Percentiles rank a stretch among this genome's conserved stretches.
These are phyloP conservation scores for Xestobium rufovillosum DNA, from an alignment of 2,888 invertebrate genomes.

Conservation along the genomic window DNA sequence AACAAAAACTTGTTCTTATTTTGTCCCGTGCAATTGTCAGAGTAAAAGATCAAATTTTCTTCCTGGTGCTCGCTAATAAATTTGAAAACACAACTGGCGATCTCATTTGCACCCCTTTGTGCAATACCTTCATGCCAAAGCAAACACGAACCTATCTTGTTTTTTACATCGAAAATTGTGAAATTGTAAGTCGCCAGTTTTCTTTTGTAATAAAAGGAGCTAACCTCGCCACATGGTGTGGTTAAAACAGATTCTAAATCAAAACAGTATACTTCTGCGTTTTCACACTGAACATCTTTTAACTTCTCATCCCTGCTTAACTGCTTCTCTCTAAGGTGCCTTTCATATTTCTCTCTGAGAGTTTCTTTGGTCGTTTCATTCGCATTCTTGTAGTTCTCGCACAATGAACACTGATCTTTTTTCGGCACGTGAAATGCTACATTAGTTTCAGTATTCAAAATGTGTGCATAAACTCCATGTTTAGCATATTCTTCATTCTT, in stretches of 20 bases:
- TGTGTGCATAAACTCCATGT: constrained; percentile 4
- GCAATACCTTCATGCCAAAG: too few relatives aligned
- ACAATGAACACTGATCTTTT: constrained; percentile 7
- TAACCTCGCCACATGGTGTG: constrained; percentile 4
- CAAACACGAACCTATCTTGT: too few relatives aligned
- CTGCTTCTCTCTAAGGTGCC: constrained; percentile 2
- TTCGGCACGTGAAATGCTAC: constrained; percentile 7
- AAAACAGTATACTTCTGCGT: constrained; percentile 5
- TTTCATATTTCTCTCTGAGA: constrained; percentile 3
- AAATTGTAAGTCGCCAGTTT: too few relatives aligned
- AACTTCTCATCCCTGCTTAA: constrained; percentile 9
- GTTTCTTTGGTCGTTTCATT: constrained; percentile 1
- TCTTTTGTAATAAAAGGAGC: constrained; percentile 9
- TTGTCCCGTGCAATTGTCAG: too few relatives aligned
- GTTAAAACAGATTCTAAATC: constrained; percentile 8
- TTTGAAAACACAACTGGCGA: too few relatives aligned
- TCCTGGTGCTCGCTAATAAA: too few relatives aligned
- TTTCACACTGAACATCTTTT: constrained; percentile 3
- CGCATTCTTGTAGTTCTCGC: constrained; percentile 1
- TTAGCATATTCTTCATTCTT: constrained; percentile 7
- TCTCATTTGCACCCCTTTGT: too few relatives aligned
- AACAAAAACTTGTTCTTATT: too few relatives aligned
- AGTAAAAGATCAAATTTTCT: too few relatives aligned
- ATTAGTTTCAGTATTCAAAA: constrained; percentile 8
- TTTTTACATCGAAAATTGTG: too few relatives aligned